Evolutionary conservation across 2,113 vertebrate species (phyloP).

Genomic region (Tor tambroides): DNA sequence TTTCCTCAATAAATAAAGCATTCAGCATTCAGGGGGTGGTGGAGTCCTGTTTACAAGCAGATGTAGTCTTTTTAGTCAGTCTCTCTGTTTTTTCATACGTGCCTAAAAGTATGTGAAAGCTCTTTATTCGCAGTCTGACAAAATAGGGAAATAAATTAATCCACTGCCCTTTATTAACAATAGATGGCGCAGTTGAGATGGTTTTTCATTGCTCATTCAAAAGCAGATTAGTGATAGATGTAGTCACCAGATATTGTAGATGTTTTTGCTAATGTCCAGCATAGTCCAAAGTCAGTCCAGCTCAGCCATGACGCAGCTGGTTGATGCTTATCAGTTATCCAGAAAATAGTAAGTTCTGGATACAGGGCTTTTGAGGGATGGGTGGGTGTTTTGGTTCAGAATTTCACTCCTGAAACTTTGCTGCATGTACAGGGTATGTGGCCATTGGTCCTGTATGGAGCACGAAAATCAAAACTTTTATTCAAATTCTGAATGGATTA

Average conservation of each 20-base stretch:
- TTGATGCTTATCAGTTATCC: no score
- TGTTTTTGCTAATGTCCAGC: background rate
- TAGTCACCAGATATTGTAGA: background rate
- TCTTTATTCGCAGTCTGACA: background rate
- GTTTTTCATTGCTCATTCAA: background rate
- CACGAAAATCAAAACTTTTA: no score
- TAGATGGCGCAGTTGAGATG: conserved; percentile 39
- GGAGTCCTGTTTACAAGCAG: background rate
- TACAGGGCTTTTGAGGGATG: no score
- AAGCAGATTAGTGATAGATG: background rate
- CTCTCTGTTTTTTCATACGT: background rate
- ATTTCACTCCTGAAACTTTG: no score
- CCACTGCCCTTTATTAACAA: background rate
- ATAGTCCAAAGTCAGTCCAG: background rate
- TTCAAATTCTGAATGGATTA: no score
- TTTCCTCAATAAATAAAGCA: background rate
- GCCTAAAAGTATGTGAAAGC: background rate
- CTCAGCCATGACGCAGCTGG: no score
- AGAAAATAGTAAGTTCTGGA: no score
- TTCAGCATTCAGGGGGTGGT: background rate
- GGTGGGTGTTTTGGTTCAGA: no score
- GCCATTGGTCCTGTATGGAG: no score
- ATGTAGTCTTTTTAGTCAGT: background rate
- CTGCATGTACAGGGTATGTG: no score
- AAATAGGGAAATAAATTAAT: background rate